A percentile compares a stretch with the other conserved stretches of the same genome.
Conservation (phyloP, 1,140 invertebrate genomes). For the Bactericera cockerelli region DNA sequence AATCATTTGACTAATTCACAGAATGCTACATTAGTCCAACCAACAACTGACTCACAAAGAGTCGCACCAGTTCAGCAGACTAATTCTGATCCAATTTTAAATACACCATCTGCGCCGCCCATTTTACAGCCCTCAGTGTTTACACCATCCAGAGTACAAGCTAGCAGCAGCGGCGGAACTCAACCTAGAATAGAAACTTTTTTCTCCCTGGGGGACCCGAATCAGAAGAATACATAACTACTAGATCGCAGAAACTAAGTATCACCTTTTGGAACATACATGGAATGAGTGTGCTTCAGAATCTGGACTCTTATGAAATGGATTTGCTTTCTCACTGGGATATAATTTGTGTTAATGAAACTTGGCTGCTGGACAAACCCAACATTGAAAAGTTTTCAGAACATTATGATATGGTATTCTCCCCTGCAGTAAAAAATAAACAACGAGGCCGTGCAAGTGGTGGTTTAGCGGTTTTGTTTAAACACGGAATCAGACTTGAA, state of each 20-base stretch:
- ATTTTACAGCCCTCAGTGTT: not conserved
- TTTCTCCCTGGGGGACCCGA: not conserved
- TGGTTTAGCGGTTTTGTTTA: not conserved
- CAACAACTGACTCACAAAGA: not conserved
- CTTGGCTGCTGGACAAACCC: not conserved
- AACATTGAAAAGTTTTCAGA: not conserved
- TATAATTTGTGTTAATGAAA: not conserved
- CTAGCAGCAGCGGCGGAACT: not conserved
- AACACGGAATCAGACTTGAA: not conserved
- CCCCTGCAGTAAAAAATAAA: conserved; percentile 1
- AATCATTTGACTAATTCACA: not conserved
- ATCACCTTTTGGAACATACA: not conserved
- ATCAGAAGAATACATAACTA: not conserved
- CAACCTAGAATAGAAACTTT: not conserved
- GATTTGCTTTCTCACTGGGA: not conserved
- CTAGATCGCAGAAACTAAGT: not conserved
- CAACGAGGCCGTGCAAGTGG: not conserved
- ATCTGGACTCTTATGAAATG: conserved; percentile 1
- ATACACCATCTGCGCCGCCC: not conserved
- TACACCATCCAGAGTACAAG: not conserved
- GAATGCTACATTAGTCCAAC: not conserved
- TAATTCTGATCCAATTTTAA: not conserved
- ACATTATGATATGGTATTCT: not conserved
- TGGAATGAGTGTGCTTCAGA: not conserved
- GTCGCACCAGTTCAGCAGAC: not conserved